Base-by-base conservation (phyloP, 2,797 vertebrate genomes). In the Euphonia xanthogaster region DNA sequence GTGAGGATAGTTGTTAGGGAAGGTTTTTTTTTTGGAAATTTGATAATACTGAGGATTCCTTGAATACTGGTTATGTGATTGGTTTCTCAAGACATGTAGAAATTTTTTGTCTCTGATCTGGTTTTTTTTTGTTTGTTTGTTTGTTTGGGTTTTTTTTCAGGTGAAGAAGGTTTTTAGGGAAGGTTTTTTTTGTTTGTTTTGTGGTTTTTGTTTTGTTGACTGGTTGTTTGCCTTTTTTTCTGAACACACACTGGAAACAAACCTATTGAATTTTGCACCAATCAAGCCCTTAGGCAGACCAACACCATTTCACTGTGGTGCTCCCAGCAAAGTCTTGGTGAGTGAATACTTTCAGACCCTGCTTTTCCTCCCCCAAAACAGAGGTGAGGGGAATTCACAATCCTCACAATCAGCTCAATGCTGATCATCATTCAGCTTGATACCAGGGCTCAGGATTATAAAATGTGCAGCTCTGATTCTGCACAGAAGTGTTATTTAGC, bases 281-380 rank as follows among this genome's bases (percentile, higher is more conserved):
- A 8, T 7, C 19, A 27, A 72, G 3, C 39, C 47, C 23, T 75
- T 25, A 27, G 18, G 31, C 27, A 72, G 28, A 31, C 22, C 40
- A 68, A 13, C 7, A 42, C 12, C 28, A 47, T 25, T 75, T 20
- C 50, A 35, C 31, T 50, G 50, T 28, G 14, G 17, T 62, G 7
- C 6, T 54, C 65, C 51, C 9, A 28, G 5, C 0, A 0, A 80
- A 88, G 33, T 6, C 4, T 6, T 45, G 6, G 4, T 40, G 21
- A 12, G 45, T 4, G 0, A 54, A n/a, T 4, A 20, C 3, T 86
- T 65, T 51, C 25, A 84, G 27, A 72, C 4, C 4, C 14, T 9
- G 19, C 10, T 35, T 58, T 58, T 78, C 9, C 21, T 61, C 44
- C 73, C 66, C 35, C 28, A 48, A n/a, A 74, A 20, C 4, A 5